Conservation (phyloP, 2,113 vertebrate species). For the Nyctereutes procyonoides region DNA sequence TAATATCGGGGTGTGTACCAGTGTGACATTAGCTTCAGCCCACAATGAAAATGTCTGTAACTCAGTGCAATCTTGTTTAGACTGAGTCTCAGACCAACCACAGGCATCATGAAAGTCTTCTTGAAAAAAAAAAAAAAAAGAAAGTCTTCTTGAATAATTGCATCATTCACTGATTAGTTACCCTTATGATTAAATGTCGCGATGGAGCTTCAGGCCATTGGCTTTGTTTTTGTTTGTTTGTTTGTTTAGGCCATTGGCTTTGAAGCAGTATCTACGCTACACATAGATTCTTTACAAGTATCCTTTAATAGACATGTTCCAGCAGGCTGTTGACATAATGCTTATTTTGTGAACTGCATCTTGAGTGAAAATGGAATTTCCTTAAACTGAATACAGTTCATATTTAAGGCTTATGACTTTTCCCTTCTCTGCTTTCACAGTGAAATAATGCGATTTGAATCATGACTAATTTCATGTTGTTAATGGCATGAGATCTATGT, state of each 20-base stretch:
- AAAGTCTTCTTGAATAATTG: conserved; percentile 53
- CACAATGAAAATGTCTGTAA: conserved; percentile 46
- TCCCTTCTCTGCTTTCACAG: not conserved
- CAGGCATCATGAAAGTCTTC: conserved; percentile 43
- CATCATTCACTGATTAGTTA: conserved; percentile 60
- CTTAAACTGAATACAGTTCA: not conserved
- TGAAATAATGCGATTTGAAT: conserved; percentile 65
- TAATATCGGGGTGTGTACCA: conserved; percentile 52
- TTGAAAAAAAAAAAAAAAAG: not conserved
- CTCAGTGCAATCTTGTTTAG: conserved; percentile 46
- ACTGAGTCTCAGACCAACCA: conserved; percentile 55
- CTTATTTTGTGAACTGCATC: conserved; percentile 13
- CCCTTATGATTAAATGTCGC: conserved; percentile 7
- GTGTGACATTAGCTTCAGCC: conserved; percentile 57
- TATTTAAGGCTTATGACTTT: not conserved
- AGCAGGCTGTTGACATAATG: not conserved
- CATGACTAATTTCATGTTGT: conserved; percentile 62
- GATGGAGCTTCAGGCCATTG: not conserved
- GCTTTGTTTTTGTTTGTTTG: too few relatives aligned
- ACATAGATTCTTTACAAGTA: not conserved
- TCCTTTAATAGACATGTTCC: not conserved
- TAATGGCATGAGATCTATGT: conserved; percentile 76
- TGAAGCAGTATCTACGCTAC: not conserved
- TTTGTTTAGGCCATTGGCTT: not conserved
- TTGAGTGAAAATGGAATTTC: conserved; percentile 11